Conservation (phyloP, 2,797 vertebrate genomes). For the Furcifer pardalis region DNA sequence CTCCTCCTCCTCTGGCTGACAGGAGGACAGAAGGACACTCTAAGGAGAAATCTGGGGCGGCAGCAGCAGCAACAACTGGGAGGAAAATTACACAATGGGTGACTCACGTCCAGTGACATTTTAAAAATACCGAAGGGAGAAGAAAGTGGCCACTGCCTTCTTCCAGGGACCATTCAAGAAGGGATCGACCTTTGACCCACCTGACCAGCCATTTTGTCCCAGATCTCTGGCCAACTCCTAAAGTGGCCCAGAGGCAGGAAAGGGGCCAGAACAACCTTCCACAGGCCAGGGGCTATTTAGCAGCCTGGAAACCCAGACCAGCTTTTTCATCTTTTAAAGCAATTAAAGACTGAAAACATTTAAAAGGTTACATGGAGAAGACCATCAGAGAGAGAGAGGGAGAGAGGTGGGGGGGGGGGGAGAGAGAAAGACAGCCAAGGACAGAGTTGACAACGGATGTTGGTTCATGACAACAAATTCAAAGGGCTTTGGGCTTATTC, state of each 20-base stretch:
- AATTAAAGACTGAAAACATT: too few species aligned
- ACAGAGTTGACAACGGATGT: too few species aligned
- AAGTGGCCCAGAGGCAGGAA: rapidly evolving
- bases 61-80: neutral
- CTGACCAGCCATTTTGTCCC: neutral
- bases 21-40: neutral
- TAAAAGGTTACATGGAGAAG: too few species aligned
- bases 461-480: neutral
- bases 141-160: slow-evolving; percentile 1
- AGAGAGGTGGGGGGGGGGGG: too few species aligned
- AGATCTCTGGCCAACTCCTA: neutral
- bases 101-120: slow-evolving; percentile 31
- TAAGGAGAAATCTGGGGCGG: neutral
- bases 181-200: neutral
- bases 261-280: neutral
- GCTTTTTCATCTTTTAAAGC: too few species aligned
- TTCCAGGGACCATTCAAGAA: neutral
- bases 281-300: too few species aligned
- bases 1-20: neutral
- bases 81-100: neutral
- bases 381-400: too few species aligned
- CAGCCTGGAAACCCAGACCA: too few species aligned
- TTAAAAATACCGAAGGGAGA: neutral
- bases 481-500: neutral
- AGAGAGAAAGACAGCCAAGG: neutral